Evolutionary conservation across 2,797 vertebrate genomes (phyloP).

Genomic region (Rousettus madagascariensis): DNA sequence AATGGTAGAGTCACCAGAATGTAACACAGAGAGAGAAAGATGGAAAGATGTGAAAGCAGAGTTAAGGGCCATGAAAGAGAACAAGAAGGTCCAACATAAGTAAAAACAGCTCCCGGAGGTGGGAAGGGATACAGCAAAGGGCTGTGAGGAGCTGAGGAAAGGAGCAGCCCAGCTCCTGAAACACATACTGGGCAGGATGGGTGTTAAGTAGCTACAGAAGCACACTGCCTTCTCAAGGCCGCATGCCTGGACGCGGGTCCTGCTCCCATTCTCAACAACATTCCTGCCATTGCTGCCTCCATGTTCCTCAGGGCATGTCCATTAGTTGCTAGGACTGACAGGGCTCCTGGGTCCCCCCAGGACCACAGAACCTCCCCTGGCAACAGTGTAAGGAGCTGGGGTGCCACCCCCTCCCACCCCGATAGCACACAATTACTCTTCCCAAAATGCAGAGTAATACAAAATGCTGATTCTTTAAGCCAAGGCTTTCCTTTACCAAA

Average conservation of each 20-base stretch:
- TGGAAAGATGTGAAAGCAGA: background rate
- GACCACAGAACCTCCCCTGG: background rate
- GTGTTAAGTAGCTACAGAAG: background rate
- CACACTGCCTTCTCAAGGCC: accelerated
- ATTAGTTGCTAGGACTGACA: background rate
- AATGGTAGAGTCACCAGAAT: background rate
- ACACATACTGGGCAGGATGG: background rate
- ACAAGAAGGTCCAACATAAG: background rate
- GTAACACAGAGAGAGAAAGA: background rate
- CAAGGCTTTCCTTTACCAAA: background rate
- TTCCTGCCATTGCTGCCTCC: background rate
- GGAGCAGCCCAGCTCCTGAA: background rate
- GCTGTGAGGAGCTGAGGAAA: background rate
- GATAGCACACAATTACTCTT: background rate
- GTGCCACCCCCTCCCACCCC: background rate
- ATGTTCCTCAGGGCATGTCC: background rate
- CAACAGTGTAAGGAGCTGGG: background rate
- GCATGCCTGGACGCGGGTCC: background rate
- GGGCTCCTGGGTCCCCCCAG: background rate
- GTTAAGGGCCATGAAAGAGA: background rate
- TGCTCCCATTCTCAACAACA: background rate
- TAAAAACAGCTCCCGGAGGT: background rate
- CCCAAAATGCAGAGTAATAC: background rate
- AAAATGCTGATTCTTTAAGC: background rate
- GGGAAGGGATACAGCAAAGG: background rate